Evolutionary conservation across 2,797 vertebrate genomes (phyloP), one percentile per base, ranked within the genome.

Genomic region (Meriones psammophilus): DNA sequence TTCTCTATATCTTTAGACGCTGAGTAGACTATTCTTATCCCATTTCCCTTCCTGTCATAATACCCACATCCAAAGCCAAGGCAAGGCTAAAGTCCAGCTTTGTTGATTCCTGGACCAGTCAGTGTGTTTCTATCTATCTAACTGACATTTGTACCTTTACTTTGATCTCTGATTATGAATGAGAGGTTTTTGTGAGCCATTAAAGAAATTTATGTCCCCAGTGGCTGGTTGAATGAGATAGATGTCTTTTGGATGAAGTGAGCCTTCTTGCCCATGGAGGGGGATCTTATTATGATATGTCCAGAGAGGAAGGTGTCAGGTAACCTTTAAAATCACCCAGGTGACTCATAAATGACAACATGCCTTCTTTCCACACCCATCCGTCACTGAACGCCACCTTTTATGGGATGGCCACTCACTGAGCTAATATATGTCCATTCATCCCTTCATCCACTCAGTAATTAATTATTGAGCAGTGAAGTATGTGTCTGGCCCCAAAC

Each of bases 31-130:
- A 58, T 64, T 28, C 33, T 69, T 26, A 77, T 18, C n/a, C 30
- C 6, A 24, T 26, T 91, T 88, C 86, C 54, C n/a, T 86, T 80
- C 80, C 80, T 71, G 76, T 77, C 66, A 71, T 10, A 83, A 50
- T 54, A 42, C 71, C 30, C 62, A 81, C n/a, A 68, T 88, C 54
- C 50, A 77, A 86, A 83, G 79, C 54, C 77, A 88, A 81, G 39
- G 88, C 66, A 76, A 78, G 56, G 85, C 95, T 88, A 39, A 93
- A 96, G 92, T 92, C n/a, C 76, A 91, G 54, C 30, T 83, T 76
- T 76, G 85, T 30, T 86, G 88, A 78, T 62, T 91, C 68, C 36
- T 94, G 62, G 46, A 69, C 71, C 22, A 78, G 14, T 89, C 81
- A 80, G 64, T 8, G 60, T 84, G 30, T 88, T 94, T 80, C 74